Base-by-base conservation (phyloP, 2,113 vertebrate species). In the Melanerpes aurifrons region DNA sequence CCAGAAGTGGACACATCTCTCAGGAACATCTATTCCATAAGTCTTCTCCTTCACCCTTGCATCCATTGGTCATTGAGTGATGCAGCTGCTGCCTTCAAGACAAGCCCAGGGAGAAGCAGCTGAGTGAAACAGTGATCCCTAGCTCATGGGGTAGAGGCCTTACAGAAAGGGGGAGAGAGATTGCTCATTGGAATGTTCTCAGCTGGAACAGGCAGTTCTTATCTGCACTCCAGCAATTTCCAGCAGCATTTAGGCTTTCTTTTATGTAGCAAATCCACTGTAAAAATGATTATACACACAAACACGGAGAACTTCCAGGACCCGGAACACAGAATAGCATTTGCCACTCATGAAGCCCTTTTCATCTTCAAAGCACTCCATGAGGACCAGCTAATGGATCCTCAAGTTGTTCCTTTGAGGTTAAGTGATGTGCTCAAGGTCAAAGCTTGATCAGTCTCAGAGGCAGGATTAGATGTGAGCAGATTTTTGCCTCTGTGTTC, bases 281-380 rank as follows among this genome's bases (percentile, higher is more conserved):
- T 90, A 95, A 93, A 89, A 94, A 92, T 90, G 12, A 90, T 96
- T 95, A 95, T 90, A 90, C 82, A 90, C 32, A 94, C 86, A 96
- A 94, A 95, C 73, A 95, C 6, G n/a, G 80, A 91, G 91, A 88
- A 94, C 90, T 94, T 95, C 73, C 87, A 93, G 89, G 80, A 92
- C 91, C 73, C 76, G 59, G 82, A 86, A 77, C 58, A 79, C 70
- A 83, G 72, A 88, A 93, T 73, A 90, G 69, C 88, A 88, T 91
- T 94, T 94, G 70, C 59, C 76, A 93, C 69, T 90, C 86, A 76
- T 19, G 78, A 88, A 94, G 54, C n/a, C 69, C 59, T 94, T 94
- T 94, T 95, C 87, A 94, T 95, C 93, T 94, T 95, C 95, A 96
- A 93, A 95, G 95, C 50, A 59, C n/a, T 90, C 86, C 0, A 3